Evolutionary conservation across 2,113 vertebrate species (phyloP).

Genomic region (Pygoscelis adeliae): DNA sequence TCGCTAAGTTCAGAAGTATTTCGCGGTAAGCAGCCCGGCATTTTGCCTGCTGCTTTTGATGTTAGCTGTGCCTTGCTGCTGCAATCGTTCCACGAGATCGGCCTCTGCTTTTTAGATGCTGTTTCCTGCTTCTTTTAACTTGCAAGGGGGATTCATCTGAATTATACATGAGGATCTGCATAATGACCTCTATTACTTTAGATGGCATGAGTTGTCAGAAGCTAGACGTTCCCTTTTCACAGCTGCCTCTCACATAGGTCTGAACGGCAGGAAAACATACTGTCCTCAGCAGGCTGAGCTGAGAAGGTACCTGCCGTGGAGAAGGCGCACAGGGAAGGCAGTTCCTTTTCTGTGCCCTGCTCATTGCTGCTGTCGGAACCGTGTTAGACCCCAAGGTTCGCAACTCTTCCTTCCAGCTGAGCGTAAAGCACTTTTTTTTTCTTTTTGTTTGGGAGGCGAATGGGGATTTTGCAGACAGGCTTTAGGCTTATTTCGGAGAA

Average conservation of each 20-base stretch:
- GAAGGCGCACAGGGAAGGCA: not conserved
- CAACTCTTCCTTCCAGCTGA: not conserved
- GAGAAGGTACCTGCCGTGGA: not conserved
- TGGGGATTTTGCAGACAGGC: not conserved
- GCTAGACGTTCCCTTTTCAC: not conserved
- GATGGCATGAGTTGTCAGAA: not conserved
- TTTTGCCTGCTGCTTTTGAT: not conserved
- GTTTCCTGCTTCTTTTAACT: not conserved
- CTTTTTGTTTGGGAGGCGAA: not conserved
- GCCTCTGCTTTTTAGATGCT: not conserved
- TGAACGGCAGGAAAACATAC: not conserved
- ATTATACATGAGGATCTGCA: not conserved
- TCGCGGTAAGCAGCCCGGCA: not conserved
- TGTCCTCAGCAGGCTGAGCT: not conserved
- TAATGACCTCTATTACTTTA: not conserved
- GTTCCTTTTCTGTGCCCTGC: not conserved
- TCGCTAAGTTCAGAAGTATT: too few relatives aligned
- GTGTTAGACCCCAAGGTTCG: not conserved
- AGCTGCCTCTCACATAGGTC: not conserved
- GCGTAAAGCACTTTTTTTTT: not conserved
- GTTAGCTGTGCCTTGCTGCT: not conserved
- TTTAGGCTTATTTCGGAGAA: not conserved
- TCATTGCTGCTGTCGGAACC: not conserved
- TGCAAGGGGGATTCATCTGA: not conserved
- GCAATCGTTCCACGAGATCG: accelerated